Evolutionary conservation across 2,888 invertebrate species (phyloP).

Genomic region (Lampropteryx suffumata): DNA sequence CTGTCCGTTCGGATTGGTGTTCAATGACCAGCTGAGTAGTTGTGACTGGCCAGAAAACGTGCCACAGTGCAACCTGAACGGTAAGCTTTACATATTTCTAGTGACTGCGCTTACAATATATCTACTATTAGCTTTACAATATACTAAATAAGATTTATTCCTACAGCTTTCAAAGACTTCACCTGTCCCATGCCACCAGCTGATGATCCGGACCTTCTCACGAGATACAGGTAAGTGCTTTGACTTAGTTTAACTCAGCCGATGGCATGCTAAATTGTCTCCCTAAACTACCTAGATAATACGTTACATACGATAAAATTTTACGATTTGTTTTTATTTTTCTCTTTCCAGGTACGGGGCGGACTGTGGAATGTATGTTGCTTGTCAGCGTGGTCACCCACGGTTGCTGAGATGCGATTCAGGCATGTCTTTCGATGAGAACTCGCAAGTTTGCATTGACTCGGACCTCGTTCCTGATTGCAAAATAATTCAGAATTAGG

Average conservation of each 20-base stretch:
- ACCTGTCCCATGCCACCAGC: conserved; percentile 46
- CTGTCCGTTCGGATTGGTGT: conserved; percentile 61
- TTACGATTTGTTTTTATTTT: not conserved
- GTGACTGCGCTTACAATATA: no score
- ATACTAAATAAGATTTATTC: no score
- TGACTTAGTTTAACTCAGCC: no score
- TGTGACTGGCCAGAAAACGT: conserved; percentile 68
- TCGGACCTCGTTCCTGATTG: conserved; percentile 11
- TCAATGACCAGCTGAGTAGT: conserved; percentile 43
- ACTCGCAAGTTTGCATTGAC: conserved; percentile 49
- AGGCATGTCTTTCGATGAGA: conserved; percentile 55
- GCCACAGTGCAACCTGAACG: conserved; percentile 53
- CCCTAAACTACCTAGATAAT: no score
- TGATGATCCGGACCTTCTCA: conserved; percentile 38
- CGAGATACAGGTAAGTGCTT: conserved; percentile 46
- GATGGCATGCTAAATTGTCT: no score
- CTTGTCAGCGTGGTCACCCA: conserved; percentile 57
- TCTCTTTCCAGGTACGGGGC: conserved; percentile 44
- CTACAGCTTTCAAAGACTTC: conserved; percentile 49
- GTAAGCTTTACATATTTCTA: conserved; percentile 34
- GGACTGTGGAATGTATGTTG: conserved; percentile 57
- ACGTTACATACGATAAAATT: no score
- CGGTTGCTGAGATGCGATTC: conserved; percentile 58
- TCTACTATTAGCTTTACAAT: no score
- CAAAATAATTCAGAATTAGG: not conserved